phyloP scores from a whole-genome alignment of 2,888 invertebrate species.

The Drosophila maculinotata region DNA sequence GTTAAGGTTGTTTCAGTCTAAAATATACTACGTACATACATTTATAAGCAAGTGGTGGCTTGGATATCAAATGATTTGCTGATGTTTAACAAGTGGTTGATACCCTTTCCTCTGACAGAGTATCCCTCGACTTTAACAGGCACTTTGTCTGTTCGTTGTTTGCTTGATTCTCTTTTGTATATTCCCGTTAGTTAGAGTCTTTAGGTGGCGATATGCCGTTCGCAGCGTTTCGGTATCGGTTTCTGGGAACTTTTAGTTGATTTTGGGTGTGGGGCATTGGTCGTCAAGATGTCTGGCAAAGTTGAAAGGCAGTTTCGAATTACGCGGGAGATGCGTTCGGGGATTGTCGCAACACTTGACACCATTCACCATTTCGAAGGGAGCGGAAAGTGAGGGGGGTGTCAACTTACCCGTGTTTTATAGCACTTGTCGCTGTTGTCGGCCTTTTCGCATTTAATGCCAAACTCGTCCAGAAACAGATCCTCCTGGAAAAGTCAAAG shows the following conservation, averaged over 20 bases:
- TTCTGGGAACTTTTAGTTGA: constrained; percentile 13
- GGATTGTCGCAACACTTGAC: constrained; percentile 35
- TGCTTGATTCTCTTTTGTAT: not conserved
- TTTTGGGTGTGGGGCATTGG: constrained; percentile 33
- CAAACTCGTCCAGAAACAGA: constrained; percentile 79
- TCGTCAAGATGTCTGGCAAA: constrained; percentile 64
- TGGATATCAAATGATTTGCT: constrained; percentile 36
- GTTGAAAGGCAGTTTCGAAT: constrained; percentile 47
- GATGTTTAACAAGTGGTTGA: constrained; percentile 38
- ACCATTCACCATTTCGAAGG: constrained; percentile 16
- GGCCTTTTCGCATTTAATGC: constrained; percentile 71
- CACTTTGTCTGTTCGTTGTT: constrained; percentile 2
- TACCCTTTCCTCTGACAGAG: constrained; percentile 8
- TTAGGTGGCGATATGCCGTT: constrained; percentile 1
- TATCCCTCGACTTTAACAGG: not conserved
- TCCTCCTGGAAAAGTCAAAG: constrained; percentile 71
- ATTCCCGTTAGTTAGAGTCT: not conserved
- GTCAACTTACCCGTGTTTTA: constrained; percentile 74
- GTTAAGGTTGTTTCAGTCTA: constrained; percentile 16
- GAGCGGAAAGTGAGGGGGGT: no score
- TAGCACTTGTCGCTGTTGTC: constrained; percentile 78
- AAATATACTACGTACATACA: constrained; percentile 8
- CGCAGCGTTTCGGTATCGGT: constrained; percentile 3
- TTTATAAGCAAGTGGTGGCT: constrained; percentile 6
- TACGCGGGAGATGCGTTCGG: constrained; percentile 21